Base-by-base conservation (phyloP, 2,797 vertebrate genomes). In the Chloroceryle amazona region DNA sequence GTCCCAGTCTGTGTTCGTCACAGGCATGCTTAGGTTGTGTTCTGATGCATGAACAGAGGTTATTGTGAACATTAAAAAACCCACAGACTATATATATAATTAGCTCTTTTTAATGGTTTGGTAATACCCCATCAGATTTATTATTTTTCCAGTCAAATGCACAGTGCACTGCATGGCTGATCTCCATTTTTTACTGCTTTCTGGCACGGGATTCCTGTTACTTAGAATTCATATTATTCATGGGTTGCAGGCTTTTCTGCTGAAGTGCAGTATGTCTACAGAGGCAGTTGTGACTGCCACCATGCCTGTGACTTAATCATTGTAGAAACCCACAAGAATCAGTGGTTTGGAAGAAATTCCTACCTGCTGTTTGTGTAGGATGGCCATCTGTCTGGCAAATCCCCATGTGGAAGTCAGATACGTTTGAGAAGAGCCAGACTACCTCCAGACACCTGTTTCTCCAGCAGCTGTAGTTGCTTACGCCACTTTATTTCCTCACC, bases 341-440 rank as follows among this genome's bases (percentile, higher is more conserved):
- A 60, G 33, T 72, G 74, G 76, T 81, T 67, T 76, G 82, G 86
- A 96, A 91, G 73, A 90, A 91, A 88, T 86, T 93, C 62, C 65
- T 95, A 88, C 85, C 87, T 95, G 66, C 76, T 91, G 80, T 86
- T 95, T 81, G 29, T 88, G 80, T 90, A 73, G 82, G 62, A 63
- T 93, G 73, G 73, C 94, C 96, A 86, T 89, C 87, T 96, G 95
- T 58, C 61, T 95, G 76, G 52, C 62, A 94, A 62, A 83, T 93
- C 72, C 87, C 66, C 31, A 2, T n/a, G 85, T 5, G 20, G 55
- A 88, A 95, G 21, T 83, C 89, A 90, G 86, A 65, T 83, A 49
- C 0, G 2, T 82, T 46, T 81, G 54, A 90, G 39, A 90, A 93
- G 68, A 95, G 49, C n/a, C 72, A 88, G 81, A 41, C 49, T 81